A percentile compares a stretch with the other conserved stretches of the same genome.
Conservation (phyloP, 2,888 invertebrate genomes). For the Xanthorhoe spadicearia region DNA sequence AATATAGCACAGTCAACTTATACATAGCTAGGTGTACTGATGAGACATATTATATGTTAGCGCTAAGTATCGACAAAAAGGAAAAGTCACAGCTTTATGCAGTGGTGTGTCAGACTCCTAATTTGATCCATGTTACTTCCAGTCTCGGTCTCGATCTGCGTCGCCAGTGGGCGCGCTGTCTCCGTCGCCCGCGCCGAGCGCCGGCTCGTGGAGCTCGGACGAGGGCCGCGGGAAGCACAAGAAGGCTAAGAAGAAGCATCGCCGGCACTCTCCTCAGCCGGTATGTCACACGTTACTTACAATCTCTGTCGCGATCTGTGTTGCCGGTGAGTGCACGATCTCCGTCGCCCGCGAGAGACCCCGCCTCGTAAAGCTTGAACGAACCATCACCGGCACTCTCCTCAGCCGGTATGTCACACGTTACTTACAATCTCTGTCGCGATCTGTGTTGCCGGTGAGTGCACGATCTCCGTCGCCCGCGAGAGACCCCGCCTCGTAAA, state of each 20-base stretch:
- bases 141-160: slow-evolving; percentile 64
- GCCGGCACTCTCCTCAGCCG: slow-evolving; percentile 81
- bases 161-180: slow-evolving; percentile 58
- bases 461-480: too few relatives aligned
- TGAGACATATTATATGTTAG: too few relatives aligned
- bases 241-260: slow-evolving; percentile 86
- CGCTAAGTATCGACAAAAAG: too few relatives aligned
- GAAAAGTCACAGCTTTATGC: too few relatives aligned
- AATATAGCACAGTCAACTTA: too few relatives aligned
- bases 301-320: too few relatives aligned
- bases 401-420: slow-evolving; percentile 61
- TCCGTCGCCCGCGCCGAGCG: slow-evolving; percentile 63
- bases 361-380: slow-evolving; percentile 73
- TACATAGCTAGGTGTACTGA: too few relatives aligned
- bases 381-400: slow-evolving; percentile 85
- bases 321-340: slow-evolving; percentile 37
- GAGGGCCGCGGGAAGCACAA: slow-evolving; percentile 69
- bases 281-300: slow-evolving; percentile 42
- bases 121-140: neutral
- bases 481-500: too few relatives aligned
- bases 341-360: slow-evolving; percentile 63
- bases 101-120: too few relatives aligned
- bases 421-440: too few relatives aligned
- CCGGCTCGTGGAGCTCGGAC: slow-evolving; percentile 66
- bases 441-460: too few relatives aligned